These are phyloP conservation scores for Spatulosminthurus flaviceps DNA, from an alignment of 2,888 invertebrate species.

Conservation along the genomic window DNA sequence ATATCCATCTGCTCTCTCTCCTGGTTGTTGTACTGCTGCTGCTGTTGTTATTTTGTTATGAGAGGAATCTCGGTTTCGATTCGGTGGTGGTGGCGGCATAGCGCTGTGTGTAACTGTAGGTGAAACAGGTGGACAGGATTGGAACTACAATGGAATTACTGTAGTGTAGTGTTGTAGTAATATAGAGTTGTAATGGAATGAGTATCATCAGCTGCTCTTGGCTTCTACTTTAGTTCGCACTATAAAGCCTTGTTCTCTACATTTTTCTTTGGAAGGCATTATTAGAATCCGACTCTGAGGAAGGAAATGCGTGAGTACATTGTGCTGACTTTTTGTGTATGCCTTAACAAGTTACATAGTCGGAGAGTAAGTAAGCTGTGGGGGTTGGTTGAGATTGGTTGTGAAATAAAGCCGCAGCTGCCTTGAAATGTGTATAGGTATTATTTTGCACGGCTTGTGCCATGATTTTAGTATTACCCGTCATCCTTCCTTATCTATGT, in stretches of 20 bases:
- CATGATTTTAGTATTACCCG: background rate
- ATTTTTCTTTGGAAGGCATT: background rate
- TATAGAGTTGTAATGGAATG: too few species aligned
- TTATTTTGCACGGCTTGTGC: conserved; percentile 48
- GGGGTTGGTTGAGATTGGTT: conserved; percentile 3
- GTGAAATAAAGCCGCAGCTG: conserved; percentile 44
- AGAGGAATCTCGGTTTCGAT: conserved; percentile 34
- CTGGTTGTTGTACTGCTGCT: background rate
- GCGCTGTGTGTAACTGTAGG: conserved; percentile 8
- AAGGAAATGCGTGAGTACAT: too few species aligned
- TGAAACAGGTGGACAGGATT: conserved; percentile 52
- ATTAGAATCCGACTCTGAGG: too few species aligned
- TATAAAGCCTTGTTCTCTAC: background rate
- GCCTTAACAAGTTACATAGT: too few species aligned
- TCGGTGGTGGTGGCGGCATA: conserved; percentile 26
- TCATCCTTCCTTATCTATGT: too few species aligned
- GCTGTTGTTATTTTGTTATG: background rate
- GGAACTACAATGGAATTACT: conserved; percentile 47
- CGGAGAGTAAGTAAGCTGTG: too few species aligned
- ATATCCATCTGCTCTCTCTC: conserved; percentile 29
- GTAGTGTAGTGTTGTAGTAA: too few species aligned
- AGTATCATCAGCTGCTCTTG: conserved; percentile 47
- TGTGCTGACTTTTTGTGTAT: too few species aligned
- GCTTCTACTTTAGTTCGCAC: background rate
- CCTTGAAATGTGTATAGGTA: conserved; percentile 28